Evolutionary conservation across 2,113 vertebrate genomes (phyloP), one percentile per base, ranked within the genome.

Genomic region (Dipodomys ordii): DNA sequence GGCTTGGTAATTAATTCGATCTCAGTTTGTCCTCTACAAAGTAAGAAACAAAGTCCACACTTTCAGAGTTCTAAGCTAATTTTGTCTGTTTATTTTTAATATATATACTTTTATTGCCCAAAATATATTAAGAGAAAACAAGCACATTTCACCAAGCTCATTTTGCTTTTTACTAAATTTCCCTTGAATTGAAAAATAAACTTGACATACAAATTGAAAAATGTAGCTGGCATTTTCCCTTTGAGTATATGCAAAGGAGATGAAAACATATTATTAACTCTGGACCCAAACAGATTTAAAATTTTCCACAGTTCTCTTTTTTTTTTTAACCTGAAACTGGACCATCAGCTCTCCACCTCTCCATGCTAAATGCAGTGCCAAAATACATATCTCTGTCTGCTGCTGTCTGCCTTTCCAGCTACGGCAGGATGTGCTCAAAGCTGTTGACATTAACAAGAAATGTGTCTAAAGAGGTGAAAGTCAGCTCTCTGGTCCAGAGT

Each of bases 221-320:
- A 18, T 92, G 82, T 60, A 90, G 23, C 74, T 76, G 15, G 7
- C 30, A 44, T 83, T 92, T 90, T 95, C 9, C 27, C 83, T 85
- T 78, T 88, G 35, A 60, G 15, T 7, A 44, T 13, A 83, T 30
- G 2, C 0, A n/a, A 60, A 78, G 11, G 23, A 83, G 22, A 96
- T 53, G 88, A n/a, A 86, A 74, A 3, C 27, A 0, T 60, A 25
- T 25, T 85, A 27, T 64, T 93, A 44, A 80, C 6, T n/a, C 77
- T 64, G 60, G 39, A 82, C 18, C 20, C 67, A 64, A 62, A 20
- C 88, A 83, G 32, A 92, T 76, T 83, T 88, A 39, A 44, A 62
- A 76, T 68, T 94, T 88, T 88, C 67, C 22, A 19, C n/a, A 67
- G 16, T 84, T 87, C 71, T 71, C 49, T 7, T 71, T 10, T 7